These are phyloP conservation scores for Myopa testacea DNA, from an alignment of 2,888 invertebrate species.

Conservation along the genomic window DNA sequence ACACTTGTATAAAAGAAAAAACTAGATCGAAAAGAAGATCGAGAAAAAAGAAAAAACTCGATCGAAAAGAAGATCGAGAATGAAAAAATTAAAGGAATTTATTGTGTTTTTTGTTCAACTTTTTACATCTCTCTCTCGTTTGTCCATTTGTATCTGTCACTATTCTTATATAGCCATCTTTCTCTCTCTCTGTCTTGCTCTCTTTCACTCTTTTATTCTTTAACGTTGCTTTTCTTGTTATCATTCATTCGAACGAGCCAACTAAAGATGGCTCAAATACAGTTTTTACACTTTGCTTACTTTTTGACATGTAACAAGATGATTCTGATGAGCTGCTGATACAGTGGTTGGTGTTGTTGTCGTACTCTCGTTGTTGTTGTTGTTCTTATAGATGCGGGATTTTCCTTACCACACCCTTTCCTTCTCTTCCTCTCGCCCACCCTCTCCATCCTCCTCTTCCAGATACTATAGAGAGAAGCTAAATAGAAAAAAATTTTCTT, in stretches of 20 bases:
- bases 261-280: slow-evolving; percentile 3
- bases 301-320: neutral
- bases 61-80: neutral
- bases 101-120: neutral
- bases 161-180: neutral
- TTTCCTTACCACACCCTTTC: too few species aligned
- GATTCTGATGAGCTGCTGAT: neutral
- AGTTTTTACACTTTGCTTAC: slow-evolving; percentile 10
- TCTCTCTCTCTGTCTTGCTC: neutral
- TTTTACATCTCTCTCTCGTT: neutral
- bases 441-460: too few species aligned
- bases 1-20: too few species aligned
- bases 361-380: neutral
- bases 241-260: neutral
- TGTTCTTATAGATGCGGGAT: neutral
- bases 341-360: neutral
- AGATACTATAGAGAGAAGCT: neutral
- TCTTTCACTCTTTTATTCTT: neutral
- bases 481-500: neutral
- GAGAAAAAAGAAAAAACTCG: neutral
- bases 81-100: neutral
- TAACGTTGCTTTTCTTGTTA: neutral
- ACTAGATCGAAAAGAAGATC: neutral
- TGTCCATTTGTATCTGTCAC: neutral
- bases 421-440: too few species aligned